These are phyloP conservation scores for Poeciliopsis prolifica DNA, from an alignment of 2,113 vertebrate genomes.

Conservation along the genomic window DNA sequence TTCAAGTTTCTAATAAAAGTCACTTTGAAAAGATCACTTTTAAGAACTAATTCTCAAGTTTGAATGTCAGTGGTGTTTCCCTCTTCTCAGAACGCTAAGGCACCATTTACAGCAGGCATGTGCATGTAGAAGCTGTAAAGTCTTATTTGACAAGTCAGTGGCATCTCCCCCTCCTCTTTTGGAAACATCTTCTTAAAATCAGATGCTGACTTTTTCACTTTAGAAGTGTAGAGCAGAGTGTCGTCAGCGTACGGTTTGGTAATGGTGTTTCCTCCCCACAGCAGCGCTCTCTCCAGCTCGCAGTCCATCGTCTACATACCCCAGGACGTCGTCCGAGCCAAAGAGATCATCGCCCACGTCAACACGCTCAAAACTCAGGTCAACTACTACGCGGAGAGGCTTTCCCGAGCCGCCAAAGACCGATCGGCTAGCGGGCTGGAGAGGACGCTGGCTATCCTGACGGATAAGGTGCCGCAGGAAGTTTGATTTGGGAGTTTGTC, in stretches of 20 bases:
- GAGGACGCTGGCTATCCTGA: slow-evolving; percentile 91
- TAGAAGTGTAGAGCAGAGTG: not conserved
- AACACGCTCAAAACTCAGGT: slow-evolving; percentile 98
- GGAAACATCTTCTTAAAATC: not conserved
- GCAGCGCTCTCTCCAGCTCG: slow-evolving; percentile 87
- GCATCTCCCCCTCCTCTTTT: not conserved
- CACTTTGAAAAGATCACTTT: no score
- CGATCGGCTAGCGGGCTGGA: slow-evolving; percentile 93
- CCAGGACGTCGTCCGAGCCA: slow-evolving; percentile 92
- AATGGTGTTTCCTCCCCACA: slow-evolving; percentile 28
- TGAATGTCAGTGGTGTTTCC: not conserved
- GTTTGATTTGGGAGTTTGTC: no score
- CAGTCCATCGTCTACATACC: slow-evolving; percentile 96
- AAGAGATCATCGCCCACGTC: slow-evolving; percentile 97
- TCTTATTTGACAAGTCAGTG: not conserved
- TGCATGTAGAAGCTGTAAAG: slow-evolving; percentile 46
- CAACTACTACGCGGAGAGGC: slow-evolving; percentile 95
- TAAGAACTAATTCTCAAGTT: not conserved
- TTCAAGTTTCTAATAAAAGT: not conserved
- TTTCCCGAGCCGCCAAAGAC: slow-evolving; percentile 94
- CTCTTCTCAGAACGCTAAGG: not conserved
- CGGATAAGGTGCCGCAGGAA: slow-evolving; percentile 84
- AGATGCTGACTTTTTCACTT: not conserved
- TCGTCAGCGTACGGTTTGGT: not conserved
- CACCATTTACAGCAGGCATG: slow-evolving; percentile 49